Base-by-base conservation (phyloP, 2,113 vertebrate genomes). In the Sebastes fasciatus region DNA sequence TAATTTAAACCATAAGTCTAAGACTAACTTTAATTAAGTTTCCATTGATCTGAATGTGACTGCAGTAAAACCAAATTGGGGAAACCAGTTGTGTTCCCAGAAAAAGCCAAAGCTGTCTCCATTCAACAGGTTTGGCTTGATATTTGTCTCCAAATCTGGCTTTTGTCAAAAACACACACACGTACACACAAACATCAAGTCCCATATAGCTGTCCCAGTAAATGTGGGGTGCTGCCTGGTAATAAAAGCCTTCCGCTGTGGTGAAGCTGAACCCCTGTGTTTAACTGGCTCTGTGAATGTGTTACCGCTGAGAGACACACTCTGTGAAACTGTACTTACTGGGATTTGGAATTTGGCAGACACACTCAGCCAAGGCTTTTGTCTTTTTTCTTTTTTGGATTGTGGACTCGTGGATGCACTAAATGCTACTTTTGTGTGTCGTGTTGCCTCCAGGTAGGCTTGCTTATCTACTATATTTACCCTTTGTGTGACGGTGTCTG, bases 241-340 rank as follows among this genome's bases (percentile, higher is more conserved):
- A 91, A 90, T 91, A 88, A 91, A 91, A 88, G 80, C 77, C 78
- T 88, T 91, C 89, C 80, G 73, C 88, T 84, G 90, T 34, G 88
- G 80, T 58, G 77, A 4, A 84, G 78, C 57, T 54, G 77, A 81
- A 71, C 85, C 80, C 60, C 84, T 90, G 90, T 92, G 84, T 91
- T 90, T 88, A 89, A 76, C 83, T 69, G 68, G 66, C 72, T 85
- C 42, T 85, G 68, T 79, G 79, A 70, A 77, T 71, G 75, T 68
- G 72, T 85, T 85, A 67, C 84, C 2, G 19, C 79, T 68, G 81
- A 80, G 64, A 87, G 46, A 82, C 67, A 42, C 84, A 83, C 66
- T 51, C 70, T 84, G 66, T 63, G 34, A 62, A 60, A 78, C 77
- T 77, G 62, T 69, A 73, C 68, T 88, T 71, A 65, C 71, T 84